These are phyloP conservation scores for Lanius collurio DNA, from an alignment of 2,113 vertebrate genomes.

Conservation along the genomic window DNA sequence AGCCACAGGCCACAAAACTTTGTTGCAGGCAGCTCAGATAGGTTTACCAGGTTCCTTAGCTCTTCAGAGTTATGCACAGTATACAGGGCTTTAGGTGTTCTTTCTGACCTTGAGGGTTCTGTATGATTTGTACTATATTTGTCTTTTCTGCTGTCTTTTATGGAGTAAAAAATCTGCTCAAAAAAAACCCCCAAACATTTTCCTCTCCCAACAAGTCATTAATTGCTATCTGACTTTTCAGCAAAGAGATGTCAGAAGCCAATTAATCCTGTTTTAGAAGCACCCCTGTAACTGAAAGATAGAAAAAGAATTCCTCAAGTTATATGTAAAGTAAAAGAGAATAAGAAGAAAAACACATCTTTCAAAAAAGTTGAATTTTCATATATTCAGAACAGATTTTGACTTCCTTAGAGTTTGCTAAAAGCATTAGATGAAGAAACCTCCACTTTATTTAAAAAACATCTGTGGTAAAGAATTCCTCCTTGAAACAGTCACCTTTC, in stretches of 20 bases:
- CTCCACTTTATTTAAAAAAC: slow-evolving; percentile 8
- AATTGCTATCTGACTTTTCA: not conserved
- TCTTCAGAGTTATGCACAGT: not conserved
- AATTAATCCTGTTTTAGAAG: not conserved
- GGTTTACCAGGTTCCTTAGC: not conserved
- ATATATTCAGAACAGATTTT: not conserved
- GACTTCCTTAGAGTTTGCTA: slow-evolving; percentile 27
- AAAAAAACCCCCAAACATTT: not conserved
- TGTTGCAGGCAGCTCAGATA: not conserved
- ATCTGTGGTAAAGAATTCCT: slow-evolving; percentile 48
- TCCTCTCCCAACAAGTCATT: not conserved
- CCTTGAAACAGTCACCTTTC: slow-evolving; percentile 28
- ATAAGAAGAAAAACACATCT: not conserved
- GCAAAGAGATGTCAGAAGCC: not conserved
- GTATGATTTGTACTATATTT: not conserved
- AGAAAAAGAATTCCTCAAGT: not conserved
- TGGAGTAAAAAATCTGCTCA: not conserved
- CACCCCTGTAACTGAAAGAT: not conserved
- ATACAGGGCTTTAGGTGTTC: not conserved
- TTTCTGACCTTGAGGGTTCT: not conserved
- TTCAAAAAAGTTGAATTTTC: not conserved
- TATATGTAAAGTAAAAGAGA: not conserved
- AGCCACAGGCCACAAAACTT: not conserved
- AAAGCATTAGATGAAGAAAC: slow-evolving; percentile 7
- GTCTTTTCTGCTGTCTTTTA: not conserved